phyloP scores from a whole-genome alignment of 2,113 vertebrate species.

The Nothocercus julius region DNA sequence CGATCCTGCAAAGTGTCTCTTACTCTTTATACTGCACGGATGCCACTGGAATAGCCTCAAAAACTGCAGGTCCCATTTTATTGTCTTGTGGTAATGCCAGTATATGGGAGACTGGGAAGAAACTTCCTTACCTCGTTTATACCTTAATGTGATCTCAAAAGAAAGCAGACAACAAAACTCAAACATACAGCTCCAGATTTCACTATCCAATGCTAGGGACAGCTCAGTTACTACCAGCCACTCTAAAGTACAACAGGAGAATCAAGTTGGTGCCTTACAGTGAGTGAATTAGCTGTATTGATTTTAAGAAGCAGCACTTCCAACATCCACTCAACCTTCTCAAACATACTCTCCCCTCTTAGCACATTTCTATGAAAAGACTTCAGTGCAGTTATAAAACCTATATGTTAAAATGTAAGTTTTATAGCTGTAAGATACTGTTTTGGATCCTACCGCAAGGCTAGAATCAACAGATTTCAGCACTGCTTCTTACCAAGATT shows the following conservation, averaged over 20 bases:
- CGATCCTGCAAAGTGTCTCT: background rate
- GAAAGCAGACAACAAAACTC: background rate
- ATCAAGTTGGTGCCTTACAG: background rate
- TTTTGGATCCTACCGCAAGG: background rate
- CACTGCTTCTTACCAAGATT: background rate
- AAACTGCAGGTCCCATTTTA: background rate
- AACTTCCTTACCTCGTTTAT: background rate
- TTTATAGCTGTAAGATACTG: background rate
- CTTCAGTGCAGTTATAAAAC: background rate
- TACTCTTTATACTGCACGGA: background rate
- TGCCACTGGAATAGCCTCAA: background rate
- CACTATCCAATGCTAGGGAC: background rate
- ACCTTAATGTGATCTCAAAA: background rate
- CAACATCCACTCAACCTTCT: background rate
- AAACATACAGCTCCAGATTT: background rate
- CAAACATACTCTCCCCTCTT: background rate
- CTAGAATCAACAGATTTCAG: background rate
- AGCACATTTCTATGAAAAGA: background rate
- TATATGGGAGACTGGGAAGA: background rate
- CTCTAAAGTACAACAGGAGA: background rate
- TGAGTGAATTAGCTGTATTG: background rate
- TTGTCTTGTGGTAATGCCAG: background rate
- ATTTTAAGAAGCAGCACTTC: background rate
- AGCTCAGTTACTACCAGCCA: background rate
- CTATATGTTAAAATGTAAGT: background rate